Evolutionary conservation across 1,140 invertebrate species (phyloP), one percentile per base, ranked within the genome.

Genomic region (Carcinoscorpius rotundicauda): DNA sequence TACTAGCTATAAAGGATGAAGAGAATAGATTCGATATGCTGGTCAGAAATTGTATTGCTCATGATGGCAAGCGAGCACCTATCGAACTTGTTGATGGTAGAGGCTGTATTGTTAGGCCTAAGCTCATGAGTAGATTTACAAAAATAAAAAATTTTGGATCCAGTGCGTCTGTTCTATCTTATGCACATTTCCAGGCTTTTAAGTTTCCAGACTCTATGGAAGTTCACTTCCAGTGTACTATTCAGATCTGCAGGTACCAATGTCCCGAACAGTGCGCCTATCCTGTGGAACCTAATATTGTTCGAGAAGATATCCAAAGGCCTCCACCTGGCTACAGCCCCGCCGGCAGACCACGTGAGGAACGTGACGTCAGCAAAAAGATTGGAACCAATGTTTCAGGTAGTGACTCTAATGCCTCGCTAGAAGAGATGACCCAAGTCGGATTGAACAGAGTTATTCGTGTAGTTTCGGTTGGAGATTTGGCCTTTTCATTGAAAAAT

Each of bases 11-110:
- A 70, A 94, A 95, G 76, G 92, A 95, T 71, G 91, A 94, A 67
- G 92, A 95, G 77, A 93, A 91, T 72, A 95, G 94, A 78, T 95
- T 95, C 74, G 92, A 95, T 70, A 94, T 95, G 91, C 76, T 95
- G 68, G 91, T 95, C 0, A 80, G 91, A 52, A 95, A 95, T 77
- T 95, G 91, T 75, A 91, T 96, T 5, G 92, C 92, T 63, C 91
- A 95, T 68, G 92, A 96, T 73, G 92, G 92, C 48, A 93, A 94
- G 76, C 81, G 91, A 60, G 88, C 89, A 11, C 91, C 91, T 2
- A 94, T 96, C 64, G 91, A 94, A 77, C 77, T 96, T 56, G 92
- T 95, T 5, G 92, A 96, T 75, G 87, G 91, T 70, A 86, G 89
- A 66, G 92, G 92, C 50, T 96, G 92, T 73, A 90, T 96, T 1